These are phyloP conservation scores for Ctenomys sociabilis DNA, from an alignment of 2,113 vertebrate genomes.

Conservation along the genomic window DNA sequence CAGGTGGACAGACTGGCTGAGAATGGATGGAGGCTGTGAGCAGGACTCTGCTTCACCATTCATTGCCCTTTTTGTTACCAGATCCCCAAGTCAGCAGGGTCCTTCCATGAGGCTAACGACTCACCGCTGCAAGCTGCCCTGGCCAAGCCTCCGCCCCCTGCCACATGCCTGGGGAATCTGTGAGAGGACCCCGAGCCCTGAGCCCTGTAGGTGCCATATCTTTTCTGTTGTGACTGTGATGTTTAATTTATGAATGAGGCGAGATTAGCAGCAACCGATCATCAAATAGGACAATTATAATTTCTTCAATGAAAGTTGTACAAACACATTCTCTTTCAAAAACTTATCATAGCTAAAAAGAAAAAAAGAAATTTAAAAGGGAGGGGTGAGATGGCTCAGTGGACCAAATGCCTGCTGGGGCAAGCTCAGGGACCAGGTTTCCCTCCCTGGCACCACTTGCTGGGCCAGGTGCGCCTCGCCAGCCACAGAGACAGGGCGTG, in stretches of 20 bases:
- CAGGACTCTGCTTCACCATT: not conserved
- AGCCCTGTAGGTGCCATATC: not conserved
- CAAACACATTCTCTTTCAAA: not conserved
- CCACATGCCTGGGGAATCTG: too few relatives aligned
- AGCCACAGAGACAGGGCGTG: too few relatives aligned
- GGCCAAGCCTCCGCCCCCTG: not conserved
- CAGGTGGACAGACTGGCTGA: not conserved
- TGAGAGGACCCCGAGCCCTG: not conserved
- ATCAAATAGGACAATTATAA: not conserved
- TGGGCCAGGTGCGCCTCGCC: too few relatives aligned
- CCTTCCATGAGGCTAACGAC: not conserved
- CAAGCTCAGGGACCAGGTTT: too few relatives aligned
- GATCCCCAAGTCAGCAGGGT: not conserved
- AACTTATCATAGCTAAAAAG: not conserved
- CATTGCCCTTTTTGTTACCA: not conserved
- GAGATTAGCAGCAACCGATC: not conserved
- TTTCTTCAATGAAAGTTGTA: not conserved
- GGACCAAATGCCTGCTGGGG: too few relatives aligned
- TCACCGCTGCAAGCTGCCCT: not conserved
- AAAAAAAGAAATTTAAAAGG: not conserved
- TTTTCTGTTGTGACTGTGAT: not conserved
- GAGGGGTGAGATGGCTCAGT: too few relatives aligned
- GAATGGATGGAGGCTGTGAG: not conserved
- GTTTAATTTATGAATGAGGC: not conserved
- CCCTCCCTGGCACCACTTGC: too few relatives aligned